A percentile compares a stretch with the other conserved stretches of the same genome.
These are phyloP conservation scores for Cacatua alba DNA, from an alignment of 2,113 vertebrate species.

Conservation along the genomic window DNA sequence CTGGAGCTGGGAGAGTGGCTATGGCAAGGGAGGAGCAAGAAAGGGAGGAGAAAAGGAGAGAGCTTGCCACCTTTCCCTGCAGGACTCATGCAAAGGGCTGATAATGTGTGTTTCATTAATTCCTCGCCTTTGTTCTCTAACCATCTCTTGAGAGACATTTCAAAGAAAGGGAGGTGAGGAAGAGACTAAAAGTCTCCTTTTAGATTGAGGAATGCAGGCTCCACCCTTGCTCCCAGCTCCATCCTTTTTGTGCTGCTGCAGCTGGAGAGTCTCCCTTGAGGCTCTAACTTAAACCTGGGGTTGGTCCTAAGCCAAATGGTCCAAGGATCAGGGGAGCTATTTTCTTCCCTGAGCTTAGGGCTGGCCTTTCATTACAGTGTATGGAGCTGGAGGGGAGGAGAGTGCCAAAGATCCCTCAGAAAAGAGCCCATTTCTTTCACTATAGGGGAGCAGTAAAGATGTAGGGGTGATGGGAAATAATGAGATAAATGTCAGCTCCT, in stretches of 20 bases:
- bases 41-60: background rate
- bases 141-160: slow-evolving; percentile 67
- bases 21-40: slow-evolving; percentile 20
- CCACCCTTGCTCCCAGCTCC: slow-evolving; percentile 68
- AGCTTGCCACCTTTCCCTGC: slow-evolving; percentile 43
- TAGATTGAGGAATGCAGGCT: slow-evolving; percentile 62
- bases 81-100: slow-evolving; percentile 54
- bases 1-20: background rate
- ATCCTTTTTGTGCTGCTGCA: slow-evolving; percentile 59
- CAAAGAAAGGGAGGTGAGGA: slow-evolving; percentile 62
- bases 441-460: background rate
- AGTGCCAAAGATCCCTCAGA: background rate
- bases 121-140: slow-evolving; percentile 57
- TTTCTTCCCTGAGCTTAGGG: background rate
- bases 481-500: background rate
- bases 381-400: background rate
- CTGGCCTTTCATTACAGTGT: background rate
- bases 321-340: slow-evolving; percentile 56
- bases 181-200: slow-evolving; percentile 69
- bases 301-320: slow-evolving; percentile 55
- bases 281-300: slow-evolving; percentile 47
- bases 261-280: slow-evolving; percentile 65
- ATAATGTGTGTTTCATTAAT: slow-evolving; percentile 62
- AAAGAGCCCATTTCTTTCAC: background rate
- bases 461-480: background rate